Percentiles rank a stretch among this genome's conserved stretches.
Conservation (phyloP, 2,888 invertebrate genomes). For the Volucella inanis region DNA sequence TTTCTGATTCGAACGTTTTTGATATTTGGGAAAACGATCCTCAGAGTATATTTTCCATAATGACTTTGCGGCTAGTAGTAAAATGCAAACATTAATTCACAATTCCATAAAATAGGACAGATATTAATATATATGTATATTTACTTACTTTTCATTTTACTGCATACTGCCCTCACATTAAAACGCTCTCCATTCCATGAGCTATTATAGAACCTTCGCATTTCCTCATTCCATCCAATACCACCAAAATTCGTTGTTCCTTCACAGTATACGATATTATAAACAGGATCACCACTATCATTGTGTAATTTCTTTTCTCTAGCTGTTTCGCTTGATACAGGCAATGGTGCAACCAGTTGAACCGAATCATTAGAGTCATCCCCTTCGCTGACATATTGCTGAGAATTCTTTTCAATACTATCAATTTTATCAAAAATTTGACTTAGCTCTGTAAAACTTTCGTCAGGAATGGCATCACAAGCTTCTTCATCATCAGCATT, state of each 20-base stretch:
- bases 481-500: conserved; percentile 22
- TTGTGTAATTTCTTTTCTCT: conserved; percentile 8
- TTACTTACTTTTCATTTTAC: conserved; percentile 86
- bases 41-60: conserved; percentile 80
- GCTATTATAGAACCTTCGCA: conserved; percentile 87
- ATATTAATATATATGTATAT: background rate
- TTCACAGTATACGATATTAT: conserved; percentile 64
- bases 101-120: conserved; percentile 5
- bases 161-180: conserved; percentile 85
- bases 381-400: background rate
- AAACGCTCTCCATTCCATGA: conserved; percentile 87
- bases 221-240: conserved; percentile 83
- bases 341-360: conserved; percentile 50
- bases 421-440: conserved; percentile 76
- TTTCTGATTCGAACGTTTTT: conserved; percentile 81
- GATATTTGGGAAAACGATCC: conserved; percentile 79
- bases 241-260: conserved; percentile 65
- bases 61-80: conserved; percentile 73
- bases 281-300: conserved; percentile 60
- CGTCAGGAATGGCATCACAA: conserved; percentile 72
- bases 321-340: background rate
- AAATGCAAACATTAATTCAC: background rate
- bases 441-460: conserved; percentile 66
- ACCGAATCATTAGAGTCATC: conserved; percentile 61
- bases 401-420: conserved; percentile 46